Base-by-base conservation (phyloP, 1,140 invertebrate species). In the Onthophagus taurus region DNA sequence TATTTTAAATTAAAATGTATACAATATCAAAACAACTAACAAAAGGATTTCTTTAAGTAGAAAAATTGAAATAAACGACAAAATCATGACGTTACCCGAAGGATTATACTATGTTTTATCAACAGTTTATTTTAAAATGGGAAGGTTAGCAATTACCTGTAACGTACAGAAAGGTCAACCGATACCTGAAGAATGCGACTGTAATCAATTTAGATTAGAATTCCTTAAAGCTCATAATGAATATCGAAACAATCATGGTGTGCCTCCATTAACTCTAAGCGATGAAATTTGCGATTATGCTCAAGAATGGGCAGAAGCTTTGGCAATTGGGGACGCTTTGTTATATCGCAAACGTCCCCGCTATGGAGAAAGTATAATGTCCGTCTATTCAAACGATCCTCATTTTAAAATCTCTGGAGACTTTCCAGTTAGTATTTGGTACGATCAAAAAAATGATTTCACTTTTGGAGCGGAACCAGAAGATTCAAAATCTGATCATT, bases 401-500 rank as follows among this genome's bases (percentile, higher is more conserved):
- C 79, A 78, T 43, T 77, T 78, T 4, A 59, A 45, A 8, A 36
- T 68, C 9, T 63, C 69, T 24, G 85, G 83, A 2, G 69, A 71
- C 18, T 77, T 81, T 47, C 76, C 82, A 0, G 83, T 87, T 1
- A 77, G 85, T 12, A 78, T 77, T 62, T 89, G 85, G 85, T 83
- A 83, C 52, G 72, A 71, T 21, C 78, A 81, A 63, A 74, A 77
- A 0, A 74, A 74, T 43, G 57, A 72, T 19, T 70, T 74, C 49
- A 54, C 54, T 11, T 84, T 82, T 52, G 70, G 65, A 33, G 78
- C 81, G 38, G 81, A 85, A 47, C 61, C 61, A 1, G 52, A 49
- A 20, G 52, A 44, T 31, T 37, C 61, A 26, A 19, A 46, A 9
- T 52, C 59, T 2, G 71, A 72, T 23, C 71, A 78, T 53, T 80